Base-by-base conservation (phyloP, 2,797 vertebrate genomes). In the Mormyrus proboscirostris region DNA sequence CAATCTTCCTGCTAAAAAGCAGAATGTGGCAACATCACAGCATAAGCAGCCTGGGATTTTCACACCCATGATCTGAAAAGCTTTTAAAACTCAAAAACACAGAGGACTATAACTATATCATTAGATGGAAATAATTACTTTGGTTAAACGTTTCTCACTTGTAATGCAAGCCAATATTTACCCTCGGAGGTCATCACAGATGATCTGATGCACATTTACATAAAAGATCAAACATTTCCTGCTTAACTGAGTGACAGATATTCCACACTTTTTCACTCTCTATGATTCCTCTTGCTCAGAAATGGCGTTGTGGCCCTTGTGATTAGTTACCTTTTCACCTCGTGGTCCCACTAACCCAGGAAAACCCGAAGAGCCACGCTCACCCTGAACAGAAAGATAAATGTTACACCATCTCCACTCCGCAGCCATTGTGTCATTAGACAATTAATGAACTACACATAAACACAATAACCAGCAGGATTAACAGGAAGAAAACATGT, bases 351-450 rank as follows among this genome's bases (percentile, higher is more conserved):
- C 94, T 89, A 93, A 91, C 89, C 98, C 98, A 89, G 95, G 94
- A 95, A 98, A 96, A 91, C 98, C 98, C 87, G 97, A 96, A 88
- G 96, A 89, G 85, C 98, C 98, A 87, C 93, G 96, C 69, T 97
- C 96, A 92, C 98, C 98, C 98, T 99, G 92, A 90, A 92, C 91
- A 84, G 87, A 51, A 84, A 25, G n/a, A 84, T 19, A 84, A 47
- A 9, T 12, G 47, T 50, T 50, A 84, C 41, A 50, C 4, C 14
- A 0, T 38, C 16, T 44, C 33, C 38, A 38, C 73, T 44, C 38
- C 6, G 38, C 38, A 6, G 73, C 33, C 16, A 16, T 76, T 16
- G 65, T 33, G 10, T 41, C 29, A 8, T 47, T 25, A 47, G 44
- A 84, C 47, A 49, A 25, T 84, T 84, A 49, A 50, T 84, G 9